Evolutionary conservation across 2,797 vertebrate genomes (phyloP), one percentile per base, ranked within the genome.

Genomic region (Sebastes matsubarae): DNA sequence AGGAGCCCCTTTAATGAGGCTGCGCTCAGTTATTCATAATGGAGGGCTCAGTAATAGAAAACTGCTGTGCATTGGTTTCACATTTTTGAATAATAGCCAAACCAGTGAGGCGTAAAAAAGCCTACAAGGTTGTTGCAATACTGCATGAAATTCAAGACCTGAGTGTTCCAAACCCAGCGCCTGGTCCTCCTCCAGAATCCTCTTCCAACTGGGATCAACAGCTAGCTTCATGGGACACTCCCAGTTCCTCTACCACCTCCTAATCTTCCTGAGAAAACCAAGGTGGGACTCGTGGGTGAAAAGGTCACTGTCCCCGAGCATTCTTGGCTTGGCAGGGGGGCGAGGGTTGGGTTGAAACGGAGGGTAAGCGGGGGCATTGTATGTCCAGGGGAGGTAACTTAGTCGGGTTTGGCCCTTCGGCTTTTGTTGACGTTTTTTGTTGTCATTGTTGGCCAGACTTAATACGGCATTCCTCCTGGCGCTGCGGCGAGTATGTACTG

Each of bases 181-280:
- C 82, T 91, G 92, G 84, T 83, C 70, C 68, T 61, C 77, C 80
- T 89, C 78, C 83, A 84, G 66, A 75, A 46, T 67, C 55, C 58
- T 72, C 57, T 8, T 81, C 80, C 67, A 73, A 76, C 69, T 80
- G 74, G 80, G 81, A 83, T 79, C 68, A 77, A 52, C 66, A 73
- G 63, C 68, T 68, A 79, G 34, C 80, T 83, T 68, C 69, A 16
- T 3, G 50, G 67, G 87, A 89, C 88, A 91, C 92, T 87, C 90
- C 91, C 90, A 85, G 81, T 88, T 92, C 87, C 85, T 90, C 81
- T 86, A 81, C 82, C 79, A 77, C 76, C 68, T 88, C 79, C 77
- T 95, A 94, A 95, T 96, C 94, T 93, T 88, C 94, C 93, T 93
- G 94, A 94, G 94, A 95, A 95, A 94, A 91, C 86, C 82, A 88